A percentile compares a stretch with the other conserved stretches of the same genome.
Evolutionary conservation across 2,797 vertebrate species (phyloP).

Genomic region (Halcyon badia): DNA sequence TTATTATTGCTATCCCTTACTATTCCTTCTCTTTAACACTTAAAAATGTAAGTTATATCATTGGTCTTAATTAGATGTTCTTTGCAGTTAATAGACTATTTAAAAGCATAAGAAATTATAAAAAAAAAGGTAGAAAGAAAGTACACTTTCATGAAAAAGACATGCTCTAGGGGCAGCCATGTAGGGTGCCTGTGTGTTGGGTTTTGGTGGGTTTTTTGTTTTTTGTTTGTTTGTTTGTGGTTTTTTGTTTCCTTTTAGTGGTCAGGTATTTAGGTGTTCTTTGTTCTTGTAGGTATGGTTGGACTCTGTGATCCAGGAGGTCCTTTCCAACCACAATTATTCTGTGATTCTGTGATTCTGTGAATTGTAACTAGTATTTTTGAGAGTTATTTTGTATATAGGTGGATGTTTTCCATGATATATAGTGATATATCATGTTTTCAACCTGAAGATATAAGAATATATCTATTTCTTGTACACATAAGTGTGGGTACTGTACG

Average conservation of each 20-base stretch:
- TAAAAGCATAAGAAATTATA: neutral
- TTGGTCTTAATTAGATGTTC: neutral
- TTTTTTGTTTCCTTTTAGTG: too few relatives aligned
- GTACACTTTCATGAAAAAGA: neutral
- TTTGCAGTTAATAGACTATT: neutral
- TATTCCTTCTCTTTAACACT: neutral
- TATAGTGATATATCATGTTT: neutral
- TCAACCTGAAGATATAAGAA: neutral
- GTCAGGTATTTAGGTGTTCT: too few relatives aligned
- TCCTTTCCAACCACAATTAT: too few relatives aligned
- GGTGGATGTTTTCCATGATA: neutral
- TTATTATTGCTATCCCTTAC: neutral
- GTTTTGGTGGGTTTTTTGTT: too few relatives aligned
- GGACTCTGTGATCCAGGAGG: too few relatives aligned
- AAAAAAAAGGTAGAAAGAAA: neutral
- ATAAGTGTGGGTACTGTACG: fast-evolving
- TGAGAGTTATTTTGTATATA: neutral
- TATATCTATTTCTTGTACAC: neutral
- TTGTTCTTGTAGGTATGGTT: too few relatives aligned
- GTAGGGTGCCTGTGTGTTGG: too few relatives aligned
- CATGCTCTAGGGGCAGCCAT: too few relatives aligned
- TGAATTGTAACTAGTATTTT: neutral
- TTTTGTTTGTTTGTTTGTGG: too few relatives aligned
- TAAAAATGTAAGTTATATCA: neutral
- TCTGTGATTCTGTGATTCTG: too few relatives aligned